These are phyloP conservation scores for Panthera leo DNA, from an alignment of 2,113 vertebrate species.

Conservation along the genomic window DNA sequence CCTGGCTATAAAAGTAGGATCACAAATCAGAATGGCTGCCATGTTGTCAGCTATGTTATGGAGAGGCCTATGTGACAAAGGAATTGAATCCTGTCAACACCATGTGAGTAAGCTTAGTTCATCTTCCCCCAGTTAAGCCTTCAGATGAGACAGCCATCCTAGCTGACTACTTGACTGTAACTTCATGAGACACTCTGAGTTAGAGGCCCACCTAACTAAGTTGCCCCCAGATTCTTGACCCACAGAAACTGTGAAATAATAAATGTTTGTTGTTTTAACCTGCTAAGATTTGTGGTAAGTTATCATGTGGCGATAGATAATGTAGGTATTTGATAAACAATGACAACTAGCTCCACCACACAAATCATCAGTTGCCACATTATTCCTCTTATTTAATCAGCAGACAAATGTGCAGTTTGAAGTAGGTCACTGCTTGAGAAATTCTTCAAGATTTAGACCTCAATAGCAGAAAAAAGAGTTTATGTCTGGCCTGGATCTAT, in stretches of 20 bases:
- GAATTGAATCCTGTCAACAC: background rate
- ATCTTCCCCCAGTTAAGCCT: background rate
- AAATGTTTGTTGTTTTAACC: slow-evolving; percentile 28
- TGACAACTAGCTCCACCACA: background rate
- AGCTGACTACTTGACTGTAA: background rate
- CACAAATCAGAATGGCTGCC: slow-evolving; percentile 15
- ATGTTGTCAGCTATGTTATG: background rate
- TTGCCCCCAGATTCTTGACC: background rate
- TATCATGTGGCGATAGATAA: background rate
- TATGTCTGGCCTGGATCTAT: background rate
- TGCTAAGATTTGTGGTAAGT: slow-evolving; percentile 6
- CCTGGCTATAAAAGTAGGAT: background rate
- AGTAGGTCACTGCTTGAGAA: background rate
- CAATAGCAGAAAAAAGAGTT: background rate
- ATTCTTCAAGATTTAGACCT: background rate
- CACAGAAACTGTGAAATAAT: background rate
- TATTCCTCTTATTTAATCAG: background rate
- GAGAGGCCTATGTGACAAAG: background rate
- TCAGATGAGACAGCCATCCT: background rate
- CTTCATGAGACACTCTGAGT: background rate
- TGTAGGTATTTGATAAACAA: background rate
- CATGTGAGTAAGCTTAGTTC: background rate
- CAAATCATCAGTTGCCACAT: background rate
- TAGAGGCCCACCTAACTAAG: background rate
- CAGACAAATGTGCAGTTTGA: background rate